Evolutionary conservation across 2,888 invertebrate species (phyloP).

Genomic region (Resseliella maxima): DNA sequence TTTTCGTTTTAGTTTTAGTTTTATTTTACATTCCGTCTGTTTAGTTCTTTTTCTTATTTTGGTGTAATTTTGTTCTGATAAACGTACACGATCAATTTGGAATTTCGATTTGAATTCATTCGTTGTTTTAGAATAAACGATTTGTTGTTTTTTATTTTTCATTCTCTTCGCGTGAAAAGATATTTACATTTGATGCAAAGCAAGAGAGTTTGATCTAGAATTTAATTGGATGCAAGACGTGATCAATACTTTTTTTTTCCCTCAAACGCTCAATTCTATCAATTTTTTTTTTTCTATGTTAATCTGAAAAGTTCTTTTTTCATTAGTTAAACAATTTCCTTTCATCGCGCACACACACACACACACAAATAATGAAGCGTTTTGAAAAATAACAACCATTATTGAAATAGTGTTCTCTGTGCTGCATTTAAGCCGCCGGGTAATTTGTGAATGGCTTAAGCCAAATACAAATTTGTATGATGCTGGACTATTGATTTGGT

Average conservation of each 20-base stretch:
- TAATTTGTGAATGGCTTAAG: not conserved
- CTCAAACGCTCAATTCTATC: not conserved
- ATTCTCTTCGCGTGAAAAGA: not conserved
- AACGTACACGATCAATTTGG: constrained; percentile 16
- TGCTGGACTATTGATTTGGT: not conserved
- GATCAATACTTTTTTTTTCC: not conserved
- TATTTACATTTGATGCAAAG: not conserved
- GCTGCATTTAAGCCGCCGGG: not conserved
- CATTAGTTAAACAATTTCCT: not conserved
- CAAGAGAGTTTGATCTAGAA: not conserved
- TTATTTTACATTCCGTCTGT: not conserved
- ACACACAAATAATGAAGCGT: not conserved
- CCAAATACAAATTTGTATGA: not conserved
- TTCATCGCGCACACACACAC: not conserved
- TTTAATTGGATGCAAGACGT: constrained; percentile 38
- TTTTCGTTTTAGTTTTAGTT: not conserved
- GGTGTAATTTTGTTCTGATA: not conserved
- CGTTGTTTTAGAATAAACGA: not conserved
- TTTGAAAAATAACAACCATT: not conserved
- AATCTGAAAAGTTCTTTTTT: not conserved
- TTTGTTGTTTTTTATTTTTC: not conserved
- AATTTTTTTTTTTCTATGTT: not conserved
- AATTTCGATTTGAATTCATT: not conserved
- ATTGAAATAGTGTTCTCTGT: not conserved
- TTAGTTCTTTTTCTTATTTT: not conserved